Conservation (phyloP, 2,888 invertebrate species). For the Aspidapion aeneum region DNA sequence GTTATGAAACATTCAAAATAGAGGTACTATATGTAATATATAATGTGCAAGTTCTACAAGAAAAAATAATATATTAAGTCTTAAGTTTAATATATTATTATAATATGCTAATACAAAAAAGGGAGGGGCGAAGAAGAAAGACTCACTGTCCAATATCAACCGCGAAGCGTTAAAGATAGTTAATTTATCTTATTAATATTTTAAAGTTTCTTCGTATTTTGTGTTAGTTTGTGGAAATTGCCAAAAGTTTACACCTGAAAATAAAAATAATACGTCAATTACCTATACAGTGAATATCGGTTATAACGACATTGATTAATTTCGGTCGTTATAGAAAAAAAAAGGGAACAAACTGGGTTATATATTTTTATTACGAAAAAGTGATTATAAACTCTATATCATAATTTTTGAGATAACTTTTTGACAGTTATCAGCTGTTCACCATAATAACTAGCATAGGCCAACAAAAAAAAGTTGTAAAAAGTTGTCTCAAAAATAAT, state of each 20-base stretch:
- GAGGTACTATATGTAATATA: slow-evolving; percentile 5
- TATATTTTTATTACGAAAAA: no score
- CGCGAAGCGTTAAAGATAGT: slow-evolving; percentile 39
- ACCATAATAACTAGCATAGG: no score
- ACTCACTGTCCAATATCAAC: slow-evolving; percentile 19
- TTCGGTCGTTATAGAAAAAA: slow-evolving; percentile 8
- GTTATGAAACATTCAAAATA: slow-evolving; percentile 12
- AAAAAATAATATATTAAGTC: slow-evolving; percentile 35
- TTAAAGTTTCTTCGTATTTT: background rate
- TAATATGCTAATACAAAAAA: slow-evolving; percentile 40
- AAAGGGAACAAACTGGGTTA: no score
- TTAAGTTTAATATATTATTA: slow-evolving; percentile 35
- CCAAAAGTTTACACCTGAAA: no score
- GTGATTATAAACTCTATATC: no score
- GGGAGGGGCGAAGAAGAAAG: slow-evolving; percentile 35
- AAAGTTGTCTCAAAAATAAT: no score
- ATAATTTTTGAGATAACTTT: no score
- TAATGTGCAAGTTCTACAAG: slow-evolving; percentile 43
- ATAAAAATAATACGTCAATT: no score
- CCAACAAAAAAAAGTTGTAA: no score
- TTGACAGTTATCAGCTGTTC: no score
- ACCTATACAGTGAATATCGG: no score
- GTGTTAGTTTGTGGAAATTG: background rate
- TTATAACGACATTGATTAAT: no score
- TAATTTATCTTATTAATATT: background rate